A percentile compares a stretch with the other conserved stretches of the same genome.
Evolutionary conservation across 2,797 vertebrate genomes (phyloP).

Genomic region (Thaleichthys pacificus): DNA sequence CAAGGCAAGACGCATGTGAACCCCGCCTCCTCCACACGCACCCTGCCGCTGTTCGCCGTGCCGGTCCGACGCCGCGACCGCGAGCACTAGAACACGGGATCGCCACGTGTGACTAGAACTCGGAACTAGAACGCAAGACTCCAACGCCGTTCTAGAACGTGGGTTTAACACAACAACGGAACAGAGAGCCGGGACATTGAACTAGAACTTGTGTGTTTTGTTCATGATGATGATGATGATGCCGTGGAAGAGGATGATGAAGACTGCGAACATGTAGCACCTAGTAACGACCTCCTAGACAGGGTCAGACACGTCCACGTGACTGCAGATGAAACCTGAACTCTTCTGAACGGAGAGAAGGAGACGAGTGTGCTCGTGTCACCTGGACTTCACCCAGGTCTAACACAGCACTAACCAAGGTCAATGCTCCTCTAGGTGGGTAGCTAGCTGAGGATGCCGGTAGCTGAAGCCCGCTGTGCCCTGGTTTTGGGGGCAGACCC

Average conservation of each 20-base stretch:
- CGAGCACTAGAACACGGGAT: constrained; percentile 45
- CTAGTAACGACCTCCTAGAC: background rate
- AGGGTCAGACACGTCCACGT: background rate
- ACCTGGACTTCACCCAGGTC: too few relatives aligned
- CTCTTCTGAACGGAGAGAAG: background rate
- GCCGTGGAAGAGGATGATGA: background rate
- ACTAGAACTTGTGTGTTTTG: background rate
- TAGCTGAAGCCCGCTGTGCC: background rate
- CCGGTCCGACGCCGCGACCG: constrained; percentile 65
- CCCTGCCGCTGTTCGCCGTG: constrained; percentile 64
- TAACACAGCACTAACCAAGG: background rate
- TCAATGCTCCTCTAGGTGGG: background rate
- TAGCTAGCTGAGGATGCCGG: background rate
- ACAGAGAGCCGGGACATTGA: too few relatives aligned
- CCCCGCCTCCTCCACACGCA: constrained; percentile 51
- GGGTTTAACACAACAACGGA: background rate
- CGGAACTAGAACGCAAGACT: background rate
- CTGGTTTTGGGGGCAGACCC: background rate
- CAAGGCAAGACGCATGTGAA: constrained; percentile 13
- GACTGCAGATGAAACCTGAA: background rate
- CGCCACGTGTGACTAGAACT: background rate
- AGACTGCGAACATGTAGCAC: background rate
- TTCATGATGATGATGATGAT: background rate
- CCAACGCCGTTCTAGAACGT: background rate
- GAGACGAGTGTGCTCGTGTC: too few relatives aligned